Conservation (phyloP, 2,888 invertebrate species). For the Stenolophus ochropezus region DNA sequence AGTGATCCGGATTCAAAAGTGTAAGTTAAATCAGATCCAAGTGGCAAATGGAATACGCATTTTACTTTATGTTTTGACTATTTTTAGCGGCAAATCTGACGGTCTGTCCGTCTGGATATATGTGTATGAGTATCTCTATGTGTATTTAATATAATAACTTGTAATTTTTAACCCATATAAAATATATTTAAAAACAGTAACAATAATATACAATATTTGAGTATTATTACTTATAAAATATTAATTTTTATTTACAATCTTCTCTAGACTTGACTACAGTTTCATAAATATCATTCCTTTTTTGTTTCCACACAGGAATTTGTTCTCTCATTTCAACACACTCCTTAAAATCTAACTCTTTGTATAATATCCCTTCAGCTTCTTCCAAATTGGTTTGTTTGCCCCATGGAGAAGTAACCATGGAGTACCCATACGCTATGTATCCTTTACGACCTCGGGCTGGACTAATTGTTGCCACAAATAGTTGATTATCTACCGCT, state of each 20-base stretch:
- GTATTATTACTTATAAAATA: no score
- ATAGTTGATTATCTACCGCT: constrained; percentile 93
- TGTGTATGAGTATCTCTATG: no score
- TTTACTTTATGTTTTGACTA: no score
- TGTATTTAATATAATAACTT: no score
- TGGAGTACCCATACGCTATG: constrained; percentile 92
- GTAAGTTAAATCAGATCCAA: no score
- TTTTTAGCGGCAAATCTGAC: no score
- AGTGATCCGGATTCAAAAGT: no score
- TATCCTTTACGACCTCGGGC: constrained; percentile 87
- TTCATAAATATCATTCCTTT: constrained; percentile 81
- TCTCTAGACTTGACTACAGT: constrained; percentile 66
- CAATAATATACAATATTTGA: no score
- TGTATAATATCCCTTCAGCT: constrained; percentile 82
- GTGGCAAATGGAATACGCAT: no score
- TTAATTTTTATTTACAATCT: neutral
- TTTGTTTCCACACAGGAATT: constrained; percentile 86
- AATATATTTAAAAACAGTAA: no score
- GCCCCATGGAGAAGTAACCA: constrained; percentile 90
- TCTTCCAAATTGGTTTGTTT: constrained; percentile 81
- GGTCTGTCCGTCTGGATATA: no score
- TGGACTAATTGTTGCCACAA: constrained; percentile 89
- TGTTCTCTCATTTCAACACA: constrained; percentile 87
- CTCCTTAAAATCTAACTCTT: constrained; percentile 84
- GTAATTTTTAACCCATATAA: no score